These are phyloP conservation scores for Neofelis nebulosa DNA, from an alignment of 2,113 vertebrate genomes.

Conservation along the genomic window DNA sequence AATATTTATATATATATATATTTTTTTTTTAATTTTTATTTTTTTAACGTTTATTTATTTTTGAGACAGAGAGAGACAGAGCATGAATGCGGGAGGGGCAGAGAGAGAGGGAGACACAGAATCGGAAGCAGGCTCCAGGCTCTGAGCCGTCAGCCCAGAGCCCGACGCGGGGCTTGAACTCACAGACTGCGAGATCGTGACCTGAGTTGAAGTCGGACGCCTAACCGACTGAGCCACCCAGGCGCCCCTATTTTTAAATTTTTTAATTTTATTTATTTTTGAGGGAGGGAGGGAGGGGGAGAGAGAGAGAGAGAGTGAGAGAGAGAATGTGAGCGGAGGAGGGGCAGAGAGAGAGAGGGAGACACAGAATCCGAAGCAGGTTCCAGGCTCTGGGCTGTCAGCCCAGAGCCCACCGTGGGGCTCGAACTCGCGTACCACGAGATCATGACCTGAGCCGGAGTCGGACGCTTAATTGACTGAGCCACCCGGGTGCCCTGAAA, in stretches of 20 bases:
- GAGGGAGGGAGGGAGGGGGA: too few species aligned
- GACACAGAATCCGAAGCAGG: background rate
- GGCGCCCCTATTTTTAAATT: too few species aligned
- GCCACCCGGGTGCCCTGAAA: background rate
- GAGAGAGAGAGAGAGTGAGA: too few species aligned
- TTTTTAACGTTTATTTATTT: background rate
- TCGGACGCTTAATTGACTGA: background rate
- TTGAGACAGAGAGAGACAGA: background rate
- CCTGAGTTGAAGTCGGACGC: too few species aligned
- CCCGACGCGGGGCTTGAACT: too few species aligned
- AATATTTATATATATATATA: background rate
- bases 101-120: background rate
- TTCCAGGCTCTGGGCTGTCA: too few species aligned
- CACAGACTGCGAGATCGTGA: too few species aligned
- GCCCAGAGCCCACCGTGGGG: accelerated
- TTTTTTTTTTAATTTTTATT: background rate
- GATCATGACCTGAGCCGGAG: background rate
- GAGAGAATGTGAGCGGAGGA: too few species aligned
- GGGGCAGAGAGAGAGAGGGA: too few species aligned
- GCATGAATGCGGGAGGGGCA: background rate
- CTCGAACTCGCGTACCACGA: background rate
- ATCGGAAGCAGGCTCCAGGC: background rate
- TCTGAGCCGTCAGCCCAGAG: too few species aligned
- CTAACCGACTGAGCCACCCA: too few species aligned
- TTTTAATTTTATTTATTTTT: too few species aligned